Base-by-base conservation (phyloP, 1,140 invertebrate genomes). In the Alviniconcha marisindica region DNA sequence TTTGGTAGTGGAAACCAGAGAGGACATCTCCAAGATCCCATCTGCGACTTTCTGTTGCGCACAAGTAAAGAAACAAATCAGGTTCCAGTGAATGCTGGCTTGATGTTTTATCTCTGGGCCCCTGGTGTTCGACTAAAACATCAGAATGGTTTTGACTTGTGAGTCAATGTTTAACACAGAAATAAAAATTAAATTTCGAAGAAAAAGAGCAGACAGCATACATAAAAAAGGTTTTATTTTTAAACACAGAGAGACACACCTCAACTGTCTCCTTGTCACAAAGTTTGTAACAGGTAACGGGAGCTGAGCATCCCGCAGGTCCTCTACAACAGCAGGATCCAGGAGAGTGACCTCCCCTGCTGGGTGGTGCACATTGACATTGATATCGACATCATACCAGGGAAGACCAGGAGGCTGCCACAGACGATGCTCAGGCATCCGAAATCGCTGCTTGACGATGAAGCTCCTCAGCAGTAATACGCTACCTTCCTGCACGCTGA, bases 391-490 rank as follows among this genome's bases (percentile, higher is more conserved):
- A 60, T 85, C 83, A 56, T 42, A 85, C 44, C 85, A 36, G 28
- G 78, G 40, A 1, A 71, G 69, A 28, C 76, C 71, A 1, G 54
- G 76, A 0, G 79, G 73, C 14, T 33, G 28, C 36, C 78, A 60
- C 33, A 78, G 54, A 24, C 56, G 82, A 33, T 85, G 71, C 31
- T 82, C 74, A 31, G 60, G 44, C 42, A 63, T 1, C 3, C 77
- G 81, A 36, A 84, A 86, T 48, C 81, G 85, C 28, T 74, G 83
- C 82, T 87, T 89, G n/a, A 86, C 63, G 40, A 51, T 86, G 69
- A 88, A 89, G 24, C 86, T 89, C 69, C 80, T 83, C 81, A 89
- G 38, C 36, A 86, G 82, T 28, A 89, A 36, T 33, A 87, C 56
- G 28, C 42, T 86, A 31, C 88, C 88, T 42, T 89, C 87, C 51